phyloP scores from a whole-genome alignment of 2,888 invertebrate species.

The Fragum fragum region DNA sequence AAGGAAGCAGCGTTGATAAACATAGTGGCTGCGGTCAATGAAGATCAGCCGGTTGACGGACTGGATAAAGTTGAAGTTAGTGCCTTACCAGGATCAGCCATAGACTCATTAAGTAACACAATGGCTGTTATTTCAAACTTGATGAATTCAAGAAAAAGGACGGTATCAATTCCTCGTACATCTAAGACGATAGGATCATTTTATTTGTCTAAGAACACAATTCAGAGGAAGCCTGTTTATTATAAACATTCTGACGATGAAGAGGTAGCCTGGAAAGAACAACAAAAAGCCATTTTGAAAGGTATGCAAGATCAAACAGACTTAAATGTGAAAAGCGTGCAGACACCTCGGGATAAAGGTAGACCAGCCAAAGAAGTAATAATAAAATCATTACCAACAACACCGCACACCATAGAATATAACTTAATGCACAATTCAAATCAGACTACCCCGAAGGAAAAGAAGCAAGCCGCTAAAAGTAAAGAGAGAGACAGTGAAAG shows the following conservation, averaged over 20 bases:
- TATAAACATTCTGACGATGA: constrained; percentile 70
- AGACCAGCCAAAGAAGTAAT: constrained; percentile 30
- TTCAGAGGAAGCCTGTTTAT: constrained; percentile 70
- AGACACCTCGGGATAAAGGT: constrained; percentile 28
- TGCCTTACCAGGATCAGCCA: constrained; percentile 29
- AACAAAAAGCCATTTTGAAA: background rate
- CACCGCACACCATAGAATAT: constrained; percentile 17
- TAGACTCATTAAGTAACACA: constrained; percentile 48
- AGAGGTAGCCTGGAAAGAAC: constrained; percentile 39
- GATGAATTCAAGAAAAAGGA: constrained; percentile 57
- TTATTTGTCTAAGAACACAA: constrained; percentile 60
- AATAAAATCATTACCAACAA: constrained; percentile 8
- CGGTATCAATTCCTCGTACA: constrained; percentile 69
- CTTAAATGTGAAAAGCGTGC: background rate
- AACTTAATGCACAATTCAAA: constrained; percentile 16
- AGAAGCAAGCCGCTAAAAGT: background rate
- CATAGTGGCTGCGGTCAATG: constrained; percentile 78
- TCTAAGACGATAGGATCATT: constrained; percentile 57
- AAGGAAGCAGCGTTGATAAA: constrained; percentile 76
- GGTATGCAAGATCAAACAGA: constrained; percentile 30
- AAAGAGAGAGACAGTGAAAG: constrained; percentile 7
- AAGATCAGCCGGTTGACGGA: constrained; percentile 31
- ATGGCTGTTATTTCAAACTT: constrained; percentile 64
- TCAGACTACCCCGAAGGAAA: background rate
- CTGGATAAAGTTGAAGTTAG: constrained; percentile 12